Evolutionary conservation across 2,113 vertebrate species (phyloP), one percentile per base, ranked within the genome.

Genomic region (Zeus faber): DNA sequence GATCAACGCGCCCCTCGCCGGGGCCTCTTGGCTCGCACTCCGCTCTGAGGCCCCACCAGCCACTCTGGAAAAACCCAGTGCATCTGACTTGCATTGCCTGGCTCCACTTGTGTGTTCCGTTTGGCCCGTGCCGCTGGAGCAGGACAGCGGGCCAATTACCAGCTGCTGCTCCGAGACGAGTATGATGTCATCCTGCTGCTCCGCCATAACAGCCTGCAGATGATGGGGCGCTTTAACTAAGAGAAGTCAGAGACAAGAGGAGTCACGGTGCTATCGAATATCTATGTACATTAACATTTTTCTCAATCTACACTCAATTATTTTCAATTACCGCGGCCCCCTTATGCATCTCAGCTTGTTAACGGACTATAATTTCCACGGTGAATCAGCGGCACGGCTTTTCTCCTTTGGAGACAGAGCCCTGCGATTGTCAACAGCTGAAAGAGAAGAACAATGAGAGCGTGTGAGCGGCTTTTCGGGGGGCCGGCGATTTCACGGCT

Each of bases 91-190:
- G 78, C 82, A 85, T 86, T 86, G 85, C 81, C 85, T 88, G 83
- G 83, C 83, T 89, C 84, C 83, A 84, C 86, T 87, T 88, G 88
- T 89, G 88, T 88, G 87, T 90, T 89, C 88, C 70, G 77, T 74
- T 88, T 84, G 71, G 86, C 76, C 84, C 43, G 61, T 67, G 80
- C 79, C 61, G 76, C 65, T 80, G 80, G 70, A 85, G 80, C 70
- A 82, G 77, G 54, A 86, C 74, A 86, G 74, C 40, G 57, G 70
- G 82, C 80, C 85, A 85, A 88, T 87, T 89, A 89, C 82, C 79
- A 86, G 84, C 69, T 68, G 74, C 80, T 63, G 61, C 76, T 76
- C 68, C 27, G 67, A 90, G 84, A 83, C 67, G 73, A 70, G 62
- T 60, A 89, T 90, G 87, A 90, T 87, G 87, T 90, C 85, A 90